Evolutionary conservation across 2,113 vertebrate genomes (phyloP).

Genomic region (Coturnix japonica): DNA sequence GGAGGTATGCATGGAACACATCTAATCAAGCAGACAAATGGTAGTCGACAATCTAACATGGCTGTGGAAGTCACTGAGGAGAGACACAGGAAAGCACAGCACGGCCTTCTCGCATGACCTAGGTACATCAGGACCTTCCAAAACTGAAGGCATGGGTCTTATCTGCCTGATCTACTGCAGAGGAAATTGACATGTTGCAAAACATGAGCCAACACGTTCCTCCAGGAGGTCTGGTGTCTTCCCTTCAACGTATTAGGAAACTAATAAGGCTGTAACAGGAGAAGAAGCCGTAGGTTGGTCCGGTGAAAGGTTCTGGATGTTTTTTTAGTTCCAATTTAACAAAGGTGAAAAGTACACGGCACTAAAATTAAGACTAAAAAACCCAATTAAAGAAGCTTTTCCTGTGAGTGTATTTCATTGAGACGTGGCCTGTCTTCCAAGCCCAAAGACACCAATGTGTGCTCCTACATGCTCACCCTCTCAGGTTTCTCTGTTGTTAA

Average conservation of each 20-base stretch:
- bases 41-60: rapidly evolving
- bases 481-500: not conserved
- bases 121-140: not conserved
- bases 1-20: conserved; percentile 21
- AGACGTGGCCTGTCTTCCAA: not conserved
- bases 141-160: not conserved
- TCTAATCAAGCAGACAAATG: conserved; percentile 7
- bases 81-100: not conserved
- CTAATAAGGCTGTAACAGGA: not conserved
- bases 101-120: not conserved
- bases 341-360: not conserved
- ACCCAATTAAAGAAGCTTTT: not conserved
- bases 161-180: not conserved
- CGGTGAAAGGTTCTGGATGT: not conserved
- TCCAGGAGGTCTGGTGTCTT: not conserved
- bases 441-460: not conserved
- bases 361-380: conserved; percentile 2
- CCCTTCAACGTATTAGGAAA: not conserved
- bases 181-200: not conserved
- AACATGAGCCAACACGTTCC: not conserved
- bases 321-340: not conserved
- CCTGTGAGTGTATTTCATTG: not conserved
- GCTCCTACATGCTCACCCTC: not conserved
- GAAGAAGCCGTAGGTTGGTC: not conserved
- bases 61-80: not conserved